Conservation (phyloP, 2,888 invertebrate genomes). For the Azorinus chamasolen region DNA sequence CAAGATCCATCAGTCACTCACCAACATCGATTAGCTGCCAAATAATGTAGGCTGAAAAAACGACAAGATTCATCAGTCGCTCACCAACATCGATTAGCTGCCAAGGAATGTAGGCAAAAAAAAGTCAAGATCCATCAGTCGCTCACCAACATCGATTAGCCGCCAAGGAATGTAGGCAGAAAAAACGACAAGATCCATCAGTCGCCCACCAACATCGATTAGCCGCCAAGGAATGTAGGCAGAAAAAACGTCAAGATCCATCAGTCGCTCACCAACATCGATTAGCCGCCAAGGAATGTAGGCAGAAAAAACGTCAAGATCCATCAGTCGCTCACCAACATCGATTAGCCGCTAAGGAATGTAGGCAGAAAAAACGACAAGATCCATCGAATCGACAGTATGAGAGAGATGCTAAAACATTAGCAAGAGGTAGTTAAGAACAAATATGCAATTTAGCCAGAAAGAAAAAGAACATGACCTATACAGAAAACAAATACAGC, state of each 20-base stretch:
- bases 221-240: slow-evolving; percentile 10
- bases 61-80: slow-evolving; percentile 4
- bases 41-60: slow-evolving; percentile 12
- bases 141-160: slow-evolving; percentile 1
- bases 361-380: slow-evolving; percentile 5
- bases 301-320: slow-evolving; percentile 1
- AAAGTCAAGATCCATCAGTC: not conserved
- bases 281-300: slow-evolving; percentile 2
- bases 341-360: slow-evolving; percentile 2
- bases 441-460: slow-evolving; percentile 9
- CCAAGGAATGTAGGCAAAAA: not conserved
- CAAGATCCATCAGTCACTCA: not conserved
- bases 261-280: slow-evolving; percentile 1
- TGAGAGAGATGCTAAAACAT: slow-evolving; percentile 8
- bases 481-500: too few relatives aligned
- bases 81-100: slow-evolving; percentile 4
- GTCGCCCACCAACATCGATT: slow-evolving; percentile 8
- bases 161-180: not conserved
- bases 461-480: too few relatives aligned
- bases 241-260: slow-evolving; percentile 12
- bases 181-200: not conserved
- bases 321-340: not conserved
- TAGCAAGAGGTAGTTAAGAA: slow-evolving; percentile 7
- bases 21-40: slow-evolving; percentile 1
- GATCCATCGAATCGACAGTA: slow-evolving; percentile 10